These are phyloP conservation scores for Trichoplusia ni DNA, from an alignment of 1,140 invertebrate genomes.

Conservation along the genomic window DNA sequence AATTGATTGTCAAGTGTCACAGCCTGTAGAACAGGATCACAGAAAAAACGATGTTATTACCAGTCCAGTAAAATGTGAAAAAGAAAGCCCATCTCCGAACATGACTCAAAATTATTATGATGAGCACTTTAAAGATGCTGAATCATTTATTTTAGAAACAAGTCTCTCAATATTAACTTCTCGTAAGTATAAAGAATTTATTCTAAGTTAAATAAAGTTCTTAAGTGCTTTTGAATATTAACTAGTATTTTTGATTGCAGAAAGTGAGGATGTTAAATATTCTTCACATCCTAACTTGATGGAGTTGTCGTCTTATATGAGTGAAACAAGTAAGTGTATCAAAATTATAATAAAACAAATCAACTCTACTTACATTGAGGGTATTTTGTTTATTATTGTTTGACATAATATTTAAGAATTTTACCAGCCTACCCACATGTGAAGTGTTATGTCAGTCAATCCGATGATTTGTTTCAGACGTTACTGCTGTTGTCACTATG, in stretches of 20 bases:
- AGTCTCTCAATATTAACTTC: conserved; percentile 65
- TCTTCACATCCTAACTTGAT: conserved; percentile 70
- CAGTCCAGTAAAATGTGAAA: conserved; percentile 52
- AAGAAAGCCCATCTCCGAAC: conserved; percentile 54
- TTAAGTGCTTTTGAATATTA: background rate
- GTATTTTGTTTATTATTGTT: conserved; percentile 9
- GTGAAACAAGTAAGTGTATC: conserved; percentile 72
- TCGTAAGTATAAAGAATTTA: conserved; percentile 65
- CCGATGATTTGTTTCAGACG: conserved; percentile 45
- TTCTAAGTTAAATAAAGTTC: too few relatives aligned
- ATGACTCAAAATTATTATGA: conserved; percentile 71
- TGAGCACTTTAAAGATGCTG: conserved; percentile 80
- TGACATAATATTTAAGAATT: background rate
- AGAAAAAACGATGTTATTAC: conserved; percentile 43
- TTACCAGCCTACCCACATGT: background rate
- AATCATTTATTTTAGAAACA: conserved; percentile 79
- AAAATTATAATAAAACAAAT: conserved; percentile 29
- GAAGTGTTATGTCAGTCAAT: conserved; percentile 1
- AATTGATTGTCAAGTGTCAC: conserved; percentile 43
- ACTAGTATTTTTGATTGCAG: conserved; percentile 38
- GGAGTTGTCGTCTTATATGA: conserved; percentile 76
- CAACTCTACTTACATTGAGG: too few relatives aligned
- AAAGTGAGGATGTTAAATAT: conserved; percentile 71
- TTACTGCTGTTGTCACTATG: conserved; percentile 70
- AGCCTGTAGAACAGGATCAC: conserved; percentile 34